A percentile compares a stretch with the other conserved stretches of the same genome.
These are phyloP conservation scores for Periophthalmus modestus DNA, from an alignment of 2,113 vertebrate species.

Conservation along the genomic window DNA sequence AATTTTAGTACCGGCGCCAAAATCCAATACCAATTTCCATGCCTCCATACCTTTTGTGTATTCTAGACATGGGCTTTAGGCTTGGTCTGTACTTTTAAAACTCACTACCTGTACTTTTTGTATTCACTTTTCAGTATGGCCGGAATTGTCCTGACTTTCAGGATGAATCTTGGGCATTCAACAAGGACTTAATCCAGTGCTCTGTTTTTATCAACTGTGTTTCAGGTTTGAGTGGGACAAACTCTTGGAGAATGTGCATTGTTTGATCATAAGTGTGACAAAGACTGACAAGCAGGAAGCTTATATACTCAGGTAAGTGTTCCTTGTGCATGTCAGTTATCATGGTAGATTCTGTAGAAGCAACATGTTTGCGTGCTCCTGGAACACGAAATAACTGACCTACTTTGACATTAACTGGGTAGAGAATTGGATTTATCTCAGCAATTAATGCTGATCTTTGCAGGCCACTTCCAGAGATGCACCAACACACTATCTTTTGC, in stretches of 20 bases:
- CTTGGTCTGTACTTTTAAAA: not conserved
- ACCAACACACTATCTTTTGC: too few species aligned
- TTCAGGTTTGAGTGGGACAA: slow-evolving; percentile 99
- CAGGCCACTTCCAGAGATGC: too few species aligned
- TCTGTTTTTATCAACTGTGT: slow-evolving; percentile 1
- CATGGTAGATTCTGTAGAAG: not conserved
- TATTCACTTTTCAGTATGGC: not conserved
- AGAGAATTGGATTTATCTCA: not conserved
- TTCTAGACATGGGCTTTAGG: not conserved
- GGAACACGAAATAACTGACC: too few species aligned
- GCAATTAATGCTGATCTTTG: too few species aligned
- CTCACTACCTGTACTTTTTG: not conserved
- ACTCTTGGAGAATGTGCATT: slow-evolving; percentile 99
- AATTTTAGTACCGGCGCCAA: too few species aligned
- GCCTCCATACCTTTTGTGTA: too few species aligned
- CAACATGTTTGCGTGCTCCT: not conserved
- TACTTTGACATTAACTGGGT: not conserved
- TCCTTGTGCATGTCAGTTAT: not conserved
- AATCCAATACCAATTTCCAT: too few species aligned
- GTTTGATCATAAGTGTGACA: slow-evolving; percentile 99
- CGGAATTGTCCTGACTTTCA: not conserved
- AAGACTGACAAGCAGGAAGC: slow-evolving; percentile 99
- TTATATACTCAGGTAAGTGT: slow-evolving; percentile 99
- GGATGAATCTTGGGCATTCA: not conserved
- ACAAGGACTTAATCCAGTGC: not conserved